These are phyloP conservation scores for Natrix natrix DNA, from an alignment of 2,797 vertebrate species.

Conservation along the genomic window DNA sequence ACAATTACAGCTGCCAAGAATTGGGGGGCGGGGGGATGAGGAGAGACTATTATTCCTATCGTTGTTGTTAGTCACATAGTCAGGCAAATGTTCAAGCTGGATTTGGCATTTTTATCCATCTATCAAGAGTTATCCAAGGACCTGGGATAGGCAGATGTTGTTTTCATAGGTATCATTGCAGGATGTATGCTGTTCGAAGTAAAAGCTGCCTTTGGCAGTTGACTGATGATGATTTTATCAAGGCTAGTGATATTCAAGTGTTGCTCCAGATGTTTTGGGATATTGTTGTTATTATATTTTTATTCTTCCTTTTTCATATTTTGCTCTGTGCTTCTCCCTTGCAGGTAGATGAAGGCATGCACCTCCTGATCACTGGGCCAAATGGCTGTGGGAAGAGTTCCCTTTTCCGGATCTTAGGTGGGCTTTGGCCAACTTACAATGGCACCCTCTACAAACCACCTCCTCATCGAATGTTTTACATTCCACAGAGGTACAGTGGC, in stretches of 20 bases:
- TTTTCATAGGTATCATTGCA: neutral
- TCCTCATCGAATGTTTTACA: conserved; percentile 94
- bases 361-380: conserved; percentile 92
- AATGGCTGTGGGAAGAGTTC: conserved; percentile 96
- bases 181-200: neutral
- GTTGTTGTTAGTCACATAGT: neutral
- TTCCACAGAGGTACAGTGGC: conserved; percentile 85
- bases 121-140: neutral
- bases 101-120: neutral
- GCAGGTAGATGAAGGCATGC: conserved; percentile 91
- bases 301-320: neutral
- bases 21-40: neutral
- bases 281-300: neutral
- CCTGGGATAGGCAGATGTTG: neutral
- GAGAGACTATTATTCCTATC: neutral
- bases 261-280: neutral
- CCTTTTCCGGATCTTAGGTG: conserved; percentile 91
- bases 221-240: neutral
- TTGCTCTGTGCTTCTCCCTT: conserved; percentile 1
- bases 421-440: conserved; percentile 90
- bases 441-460: conserved; percentile 89
- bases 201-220: neutral
- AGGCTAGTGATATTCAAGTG: neutral
- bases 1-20: neutral
- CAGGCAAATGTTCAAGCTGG: neutral